Conservation (phyloP, 2,888 invertebrate genomes). For the Allacma fusca region DNA sequence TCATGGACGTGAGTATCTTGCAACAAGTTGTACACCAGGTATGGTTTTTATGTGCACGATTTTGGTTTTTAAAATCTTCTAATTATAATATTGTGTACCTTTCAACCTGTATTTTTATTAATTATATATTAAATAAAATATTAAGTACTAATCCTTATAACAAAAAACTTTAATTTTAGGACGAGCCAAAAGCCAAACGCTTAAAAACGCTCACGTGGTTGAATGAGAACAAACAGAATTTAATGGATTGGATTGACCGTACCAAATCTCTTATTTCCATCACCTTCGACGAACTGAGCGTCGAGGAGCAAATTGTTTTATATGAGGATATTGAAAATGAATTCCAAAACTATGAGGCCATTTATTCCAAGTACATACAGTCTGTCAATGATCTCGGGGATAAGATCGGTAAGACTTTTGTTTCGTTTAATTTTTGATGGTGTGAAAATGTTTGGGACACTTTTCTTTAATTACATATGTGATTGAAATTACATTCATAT, state of each 20-base stretch:
- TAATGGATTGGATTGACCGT: constrained; percentile 53
- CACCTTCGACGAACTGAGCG: constrained; percentile 66
- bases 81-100: background rate
- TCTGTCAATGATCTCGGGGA: constrained; percentile 34
- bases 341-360: constrained; percentile 64
- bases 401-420: constrained; percentile 40
- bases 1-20: constrained; percentile 43
- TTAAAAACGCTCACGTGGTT: constrained; percentile 57
- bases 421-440: constrained; percentile 5
- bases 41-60: background rate
- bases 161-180: constrained; percentile 44
- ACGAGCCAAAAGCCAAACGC: constrained; percentile 60
- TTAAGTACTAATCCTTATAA: background rate
- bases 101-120: no score
- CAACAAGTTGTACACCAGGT: constrained; percentile 42
- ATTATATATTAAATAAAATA: no score
- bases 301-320: constrained; percentile 68
- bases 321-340: constrained; percentile 68
- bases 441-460: background rate
- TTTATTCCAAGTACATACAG: constrained; percentile 41
- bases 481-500: background rate
- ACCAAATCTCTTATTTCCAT: constrained; percentile 61
- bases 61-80: background rate
- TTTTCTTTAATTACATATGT: no score
- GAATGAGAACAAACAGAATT: constrained; percentile 53